A percentile compares a stretch with the other conserved stretches of the same genome.
Evolutionary conservation across 2,888 invertebrate genomes (phyloP).

Genomic region (Cosmopolites sordidus): DNA sequence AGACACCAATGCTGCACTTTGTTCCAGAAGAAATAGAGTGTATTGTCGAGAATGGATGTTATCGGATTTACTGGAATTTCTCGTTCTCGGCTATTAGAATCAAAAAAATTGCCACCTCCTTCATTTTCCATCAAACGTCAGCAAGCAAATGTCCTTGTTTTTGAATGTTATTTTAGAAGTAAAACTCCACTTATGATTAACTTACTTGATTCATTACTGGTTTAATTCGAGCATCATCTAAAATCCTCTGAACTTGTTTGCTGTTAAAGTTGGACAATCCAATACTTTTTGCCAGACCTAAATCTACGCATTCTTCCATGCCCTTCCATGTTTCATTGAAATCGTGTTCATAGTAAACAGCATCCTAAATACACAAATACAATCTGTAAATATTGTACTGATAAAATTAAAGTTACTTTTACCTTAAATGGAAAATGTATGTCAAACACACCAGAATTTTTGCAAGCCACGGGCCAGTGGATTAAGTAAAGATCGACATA

Average conservation of each 20-base stretch:
- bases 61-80: too few species aligned
- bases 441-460: constrained; percentile 16
- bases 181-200: too few species aligned
- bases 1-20: too few species aligned
- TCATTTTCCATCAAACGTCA: too few species aligned
- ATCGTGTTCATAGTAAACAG: constrained; percentile 46
- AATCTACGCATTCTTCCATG: constrained; percentile 62
- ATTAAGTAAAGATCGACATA: constrained; percentile 57
- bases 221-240: constrained; percentile 55
- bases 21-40: too few species aligned
- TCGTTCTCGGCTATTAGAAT: too few species aligned
- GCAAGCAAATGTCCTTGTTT: too few species aligned
- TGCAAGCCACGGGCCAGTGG: constrained; percentile 50
- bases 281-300: constrained; percentile 63
- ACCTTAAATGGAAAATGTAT: constrained; percentile 23
- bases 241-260: constrained; percentile 60
- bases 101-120: too few species aligned
- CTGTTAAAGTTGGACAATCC: constrained; percentile 76
- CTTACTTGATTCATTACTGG: constrained; percentile 45
- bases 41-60: too few species aligned
- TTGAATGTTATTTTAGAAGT: too few species aligned
- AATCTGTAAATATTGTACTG: too few species aligned
- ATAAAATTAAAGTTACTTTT: not conserved
- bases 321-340: constrained; percentile 65
- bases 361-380: constrained; percentile 9